Conservation (phyloP, 1,140 invertebrate genomes). For the Drosophila baimaii region DNA sequence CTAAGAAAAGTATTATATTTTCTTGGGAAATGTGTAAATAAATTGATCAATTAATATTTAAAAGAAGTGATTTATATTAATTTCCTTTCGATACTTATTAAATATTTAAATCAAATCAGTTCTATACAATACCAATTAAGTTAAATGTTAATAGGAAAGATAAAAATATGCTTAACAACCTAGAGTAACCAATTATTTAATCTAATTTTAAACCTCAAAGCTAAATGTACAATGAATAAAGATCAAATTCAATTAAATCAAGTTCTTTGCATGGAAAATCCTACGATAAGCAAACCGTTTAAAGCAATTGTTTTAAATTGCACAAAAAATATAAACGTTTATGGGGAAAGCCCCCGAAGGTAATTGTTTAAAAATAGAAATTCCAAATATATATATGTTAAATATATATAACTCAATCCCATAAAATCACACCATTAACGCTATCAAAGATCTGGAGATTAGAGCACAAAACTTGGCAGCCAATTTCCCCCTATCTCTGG, state of each 20-base stretch:
- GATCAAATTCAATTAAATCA: background rate
- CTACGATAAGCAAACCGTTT: background rate
- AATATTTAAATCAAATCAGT: background rate
- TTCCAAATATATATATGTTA: too few species aligned
- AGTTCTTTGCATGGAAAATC: background rate
- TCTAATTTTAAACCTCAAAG: background rate
- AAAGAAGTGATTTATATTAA: too few species aligned
- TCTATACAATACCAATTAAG: too few species aligned
- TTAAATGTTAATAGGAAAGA: too few species aligned
- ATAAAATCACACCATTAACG: conserved; percentile 26
- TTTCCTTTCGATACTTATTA: background rate
- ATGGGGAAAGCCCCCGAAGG: background rate
- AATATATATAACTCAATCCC: conserved; percentile 9
- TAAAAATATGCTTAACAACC: too few species aligned
- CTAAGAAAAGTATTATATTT: background rate
- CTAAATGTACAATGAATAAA: background rate
- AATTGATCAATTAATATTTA: background rate
- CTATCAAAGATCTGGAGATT: conserved; percentile 31
- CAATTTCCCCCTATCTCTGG: conserved; percentile 4
- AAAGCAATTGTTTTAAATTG: conserved; percentile 11
- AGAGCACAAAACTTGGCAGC: conserved; percentile 14
- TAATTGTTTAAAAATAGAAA: conserved; percentile 22
- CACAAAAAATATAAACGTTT: background rate
- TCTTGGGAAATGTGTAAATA: background rate
- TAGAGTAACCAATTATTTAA: too few species aligned